Evolutionary conservation across 2,888 invertebrate genomes (phyloP).

Genomic region (Eurytoma adleriae): DNA sequence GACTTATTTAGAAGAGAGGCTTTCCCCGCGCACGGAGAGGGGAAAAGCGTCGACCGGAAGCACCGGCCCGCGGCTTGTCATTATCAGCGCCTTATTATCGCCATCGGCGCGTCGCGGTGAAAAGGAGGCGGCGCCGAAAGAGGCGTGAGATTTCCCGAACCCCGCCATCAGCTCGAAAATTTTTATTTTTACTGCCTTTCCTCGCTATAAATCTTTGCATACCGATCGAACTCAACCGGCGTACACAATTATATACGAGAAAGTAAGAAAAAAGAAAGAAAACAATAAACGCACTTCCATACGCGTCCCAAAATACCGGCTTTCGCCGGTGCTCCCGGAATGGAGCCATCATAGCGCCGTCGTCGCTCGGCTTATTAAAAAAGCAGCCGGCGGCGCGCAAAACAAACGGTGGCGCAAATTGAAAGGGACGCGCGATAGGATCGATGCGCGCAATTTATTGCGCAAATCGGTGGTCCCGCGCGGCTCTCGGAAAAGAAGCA

Average conservation of each 20-base stretch:
- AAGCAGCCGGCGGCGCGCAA: too few species aligned
- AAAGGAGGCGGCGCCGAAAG: neutral
- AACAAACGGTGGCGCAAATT: too few species aligned
- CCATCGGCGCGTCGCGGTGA: neutral
- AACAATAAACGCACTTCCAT: too few species aligned
- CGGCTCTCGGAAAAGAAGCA: neutral
- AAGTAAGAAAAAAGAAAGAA: too few species aligned
- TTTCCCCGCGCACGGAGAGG: slow-evolving; percentile 22
- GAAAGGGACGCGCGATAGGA: neutral
- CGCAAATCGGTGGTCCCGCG: neutral
- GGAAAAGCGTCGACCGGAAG: slow-evolving; percentile 35
- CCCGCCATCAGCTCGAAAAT: neutral
- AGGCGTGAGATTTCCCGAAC: neutral
- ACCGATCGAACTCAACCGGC: too few species aligned
- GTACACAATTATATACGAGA: too few species aligned
- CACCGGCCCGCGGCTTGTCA: slow-evolving; percentile 29
- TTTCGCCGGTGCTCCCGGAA: too few species aligned
- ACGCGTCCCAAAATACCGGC: too few species aligned
- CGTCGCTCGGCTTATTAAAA: too few species aligned
- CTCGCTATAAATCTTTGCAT: too few species aligned
- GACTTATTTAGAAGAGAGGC: slow-evolving; percentile 44
- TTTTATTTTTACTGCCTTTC: too few species aligned
- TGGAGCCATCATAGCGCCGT: too few species aligned
- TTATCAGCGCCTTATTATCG: slow-evolving; percentile 23
- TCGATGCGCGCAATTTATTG: slow-evolving; percentile 28